Evolutionary conservation across 2,113 vertebrate genomes (phyloP).

Genomic region (Diglossa brunneiventris): DNA sequence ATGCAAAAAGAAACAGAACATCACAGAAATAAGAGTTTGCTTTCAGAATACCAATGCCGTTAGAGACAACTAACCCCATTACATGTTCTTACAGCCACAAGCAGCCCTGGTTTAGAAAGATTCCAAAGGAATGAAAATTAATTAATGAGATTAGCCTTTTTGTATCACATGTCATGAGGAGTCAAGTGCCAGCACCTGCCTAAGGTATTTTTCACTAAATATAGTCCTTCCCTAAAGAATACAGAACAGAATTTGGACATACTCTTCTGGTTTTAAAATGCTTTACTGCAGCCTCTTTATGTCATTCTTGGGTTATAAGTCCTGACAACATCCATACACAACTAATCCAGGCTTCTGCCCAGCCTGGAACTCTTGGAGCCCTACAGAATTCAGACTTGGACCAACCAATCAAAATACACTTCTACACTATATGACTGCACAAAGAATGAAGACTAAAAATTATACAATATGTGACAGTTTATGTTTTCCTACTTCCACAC

Average conservation of each 20-base stretch:
- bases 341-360: background rate
- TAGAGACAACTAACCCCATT: background rate
- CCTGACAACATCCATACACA: background rate
- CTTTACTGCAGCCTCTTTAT: background rate
- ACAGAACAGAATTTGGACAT: background rate
- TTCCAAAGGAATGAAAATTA: background rate
- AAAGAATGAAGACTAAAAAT: background rate
- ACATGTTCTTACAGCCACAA: background rate
- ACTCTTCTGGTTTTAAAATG: background rate
- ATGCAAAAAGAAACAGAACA: background rate
- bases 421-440: background rate
- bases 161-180: background rate
- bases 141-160: background rate
- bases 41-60: background rate
- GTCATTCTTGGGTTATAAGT: background rate
- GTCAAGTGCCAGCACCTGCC: background rate
- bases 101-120: background rate
- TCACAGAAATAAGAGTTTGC: background rate
- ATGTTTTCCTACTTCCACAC: background rate
- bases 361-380: background rate
- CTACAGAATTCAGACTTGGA: background rate
- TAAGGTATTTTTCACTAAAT: background rate
- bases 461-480: background rate
- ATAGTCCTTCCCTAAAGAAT: background rate
- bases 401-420: background rate